These are phyloP conservation scores for Euzophera pinguis DNA, from an alignment of 2,888 invertebrate genomes.

Conservation along the genomic window DNA sequence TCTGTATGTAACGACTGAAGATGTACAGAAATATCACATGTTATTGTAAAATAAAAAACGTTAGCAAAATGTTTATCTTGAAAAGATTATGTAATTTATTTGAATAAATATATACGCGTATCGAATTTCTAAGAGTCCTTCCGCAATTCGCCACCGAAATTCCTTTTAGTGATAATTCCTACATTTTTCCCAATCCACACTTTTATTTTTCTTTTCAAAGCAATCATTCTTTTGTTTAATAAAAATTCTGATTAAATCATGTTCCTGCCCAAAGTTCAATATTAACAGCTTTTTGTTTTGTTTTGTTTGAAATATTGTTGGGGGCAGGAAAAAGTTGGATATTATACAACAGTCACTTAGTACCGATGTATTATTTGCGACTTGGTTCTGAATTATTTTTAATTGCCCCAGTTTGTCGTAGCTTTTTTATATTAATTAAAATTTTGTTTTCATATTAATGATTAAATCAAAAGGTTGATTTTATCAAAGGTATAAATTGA, in stretches of 20 bases:
- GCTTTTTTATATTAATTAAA: background rate
- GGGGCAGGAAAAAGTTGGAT: background rate
- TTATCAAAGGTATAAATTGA: too few relatives aligned
- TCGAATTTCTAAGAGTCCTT: slow-evolving; percentile 5
- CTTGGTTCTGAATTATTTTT: background rate
- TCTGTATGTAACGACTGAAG: too few relatives aligned
- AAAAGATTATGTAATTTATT: slow-evolving; percentile 5
- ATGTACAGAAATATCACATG: too few relatives aligned
- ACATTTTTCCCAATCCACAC: slow-evolving; percentile 7
- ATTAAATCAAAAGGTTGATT: too few relatives aligned
- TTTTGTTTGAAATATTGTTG: slow-evolving; percentile 14
- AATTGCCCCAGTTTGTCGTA: background rate
- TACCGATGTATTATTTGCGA: background rate
- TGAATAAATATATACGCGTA: too few relatives aligned
- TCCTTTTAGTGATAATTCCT: too few relatives aligned
- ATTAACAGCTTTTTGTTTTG: slow-evolving; percentile 17
- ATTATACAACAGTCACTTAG: background rate
- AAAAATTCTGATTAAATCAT: slow-evolving; percentile 17
- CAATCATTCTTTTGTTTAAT: slow-evolving; percentile 20
- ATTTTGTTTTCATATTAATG: background rate
- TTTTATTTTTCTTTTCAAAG: slow-evolving; percentile 19
- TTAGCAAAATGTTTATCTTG: slow-evolving; percentile 1
- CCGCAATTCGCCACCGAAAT: slow-evolving; percentile 10
- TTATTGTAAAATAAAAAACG: slow-evolving; percentile 3
- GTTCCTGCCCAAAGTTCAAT: slow-evolving; percentile 15